Conservation (phyloP, 1,140 invertebrate genomes). For the Holcopasites calliopsidis region DNA sequence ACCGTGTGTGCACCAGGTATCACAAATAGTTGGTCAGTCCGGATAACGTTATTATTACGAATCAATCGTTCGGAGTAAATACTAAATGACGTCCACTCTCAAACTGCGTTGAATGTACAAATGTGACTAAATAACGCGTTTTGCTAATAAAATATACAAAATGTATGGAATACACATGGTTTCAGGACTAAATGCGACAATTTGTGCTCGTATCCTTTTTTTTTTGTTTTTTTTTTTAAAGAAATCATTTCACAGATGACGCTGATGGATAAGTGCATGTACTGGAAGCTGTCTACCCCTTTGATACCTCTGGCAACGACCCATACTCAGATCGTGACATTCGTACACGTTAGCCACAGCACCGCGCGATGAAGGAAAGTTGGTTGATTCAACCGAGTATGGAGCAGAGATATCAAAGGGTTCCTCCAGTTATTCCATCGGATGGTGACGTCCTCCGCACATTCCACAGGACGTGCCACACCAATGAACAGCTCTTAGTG, state of each 20-base stretch:
- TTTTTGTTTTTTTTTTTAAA: slow-evolving; percentile 18
- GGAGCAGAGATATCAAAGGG: slow-evolving; percentile 78
- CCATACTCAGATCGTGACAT: slow-evolving; percentile 74
- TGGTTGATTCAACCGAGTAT: slow-evolving; percentile 65
- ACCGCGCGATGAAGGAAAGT: slow-evolving; percentile 50
- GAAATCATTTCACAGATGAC: slow-evolving; percentile 68
- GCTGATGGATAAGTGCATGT: slow-evolving; percentile 76
- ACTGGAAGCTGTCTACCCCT: slow-evolving; percentile 77
- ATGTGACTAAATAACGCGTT: slow-evolving; percentile 57
- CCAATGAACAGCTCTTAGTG: slow-evolving; percentile 90
- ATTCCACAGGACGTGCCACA: slow-evolving; percentile 88
- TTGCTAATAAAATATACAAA: slow-evolving; percentile 69
- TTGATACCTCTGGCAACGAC: slow-evolving; percentile 78
- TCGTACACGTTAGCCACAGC: slow-evolving; percentile 75
- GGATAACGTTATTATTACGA: slow-evolving; percentile 48
- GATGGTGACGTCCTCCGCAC: slow-evolving; percentile 91
- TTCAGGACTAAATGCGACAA: slow-evolving; percentile 58
- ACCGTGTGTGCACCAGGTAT: slow-evolving; percentile 55
- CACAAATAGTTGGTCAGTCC: slow-evolving; percentile 57
- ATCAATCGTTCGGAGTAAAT: slow-evolving; percentile 56
- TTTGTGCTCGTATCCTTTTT: slow-evolving; percentile 36
- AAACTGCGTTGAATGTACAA: slow-evolving; percentile 55
- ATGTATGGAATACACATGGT: slow-evolving; percentile 66
- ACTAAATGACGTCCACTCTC: slow-evolving; percentile 56
- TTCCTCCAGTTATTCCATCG: slow-evolving; percentile 80